Evolutionary conservation across 2,797 vertebrate species (phyloP).

Genomic region (Brachyrhaphis roseni): DNA sequence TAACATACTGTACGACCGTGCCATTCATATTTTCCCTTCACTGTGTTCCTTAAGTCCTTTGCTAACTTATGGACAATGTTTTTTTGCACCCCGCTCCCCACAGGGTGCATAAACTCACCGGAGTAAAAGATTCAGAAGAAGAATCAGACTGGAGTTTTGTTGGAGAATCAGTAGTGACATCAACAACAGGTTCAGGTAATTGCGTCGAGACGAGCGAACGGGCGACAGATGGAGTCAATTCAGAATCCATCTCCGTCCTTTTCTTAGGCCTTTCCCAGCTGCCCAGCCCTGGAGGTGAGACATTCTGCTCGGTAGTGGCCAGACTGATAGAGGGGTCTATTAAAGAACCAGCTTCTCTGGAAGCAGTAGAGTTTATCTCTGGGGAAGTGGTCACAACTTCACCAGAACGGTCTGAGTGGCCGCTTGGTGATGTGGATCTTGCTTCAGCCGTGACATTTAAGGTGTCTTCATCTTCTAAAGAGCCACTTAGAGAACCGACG

Average conservation of each 20-base stretch:
- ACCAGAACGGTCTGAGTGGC: slow-evolving; percentile 37
- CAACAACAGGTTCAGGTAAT: slow-evolving; percentile 46
- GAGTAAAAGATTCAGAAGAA: slow-evolving; percentile 47
- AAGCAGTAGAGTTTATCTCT: slow-evolving; percentile 38
- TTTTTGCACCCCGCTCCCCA: slow-evolving; percentile 2
- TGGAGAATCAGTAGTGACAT: slow-evolving; percentile 45
- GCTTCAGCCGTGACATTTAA: slow-evolving; percentile 17
- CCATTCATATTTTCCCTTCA: neutral
- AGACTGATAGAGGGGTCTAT: slow-evolving; percentile 19
- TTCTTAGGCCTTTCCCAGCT: slow-evolving; percentile 41
- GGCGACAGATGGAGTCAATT: slow-evolving; percentile 38
- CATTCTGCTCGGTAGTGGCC: slow-evolving; percentile 30
- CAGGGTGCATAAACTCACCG: slow-evolving; percentile 74
- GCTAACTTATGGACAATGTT: neutral
- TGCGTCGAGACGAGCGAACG: slow-evolving; percentile 27
- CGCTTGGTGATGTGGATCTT: slow-evolving; percentile 42
- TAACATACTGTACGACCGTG: neutral
- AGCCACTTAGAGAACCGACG: slow-evolving; percentile 14
- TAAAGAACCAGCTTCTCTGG: slow-evolving; percentile 30
- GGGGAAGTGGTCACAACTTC: slow-evolving; percentile 44
- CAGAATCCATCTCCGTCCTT: slow-evolving; percentile 33
- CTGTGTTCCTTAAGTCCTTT: neutral
- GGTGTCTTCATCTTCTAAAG: slow-evolving; percentile 26
- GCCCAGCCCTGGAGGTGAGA: slow-evolving; percentile 24
- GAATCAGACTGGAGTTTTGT: slow-evolving; percentile 72